Evolutionary conservation across 2,888 invertebrate species (phyloP), one percentile per base, ranked within the genome.

Genomic region (Eilema sororculum): DNA sequence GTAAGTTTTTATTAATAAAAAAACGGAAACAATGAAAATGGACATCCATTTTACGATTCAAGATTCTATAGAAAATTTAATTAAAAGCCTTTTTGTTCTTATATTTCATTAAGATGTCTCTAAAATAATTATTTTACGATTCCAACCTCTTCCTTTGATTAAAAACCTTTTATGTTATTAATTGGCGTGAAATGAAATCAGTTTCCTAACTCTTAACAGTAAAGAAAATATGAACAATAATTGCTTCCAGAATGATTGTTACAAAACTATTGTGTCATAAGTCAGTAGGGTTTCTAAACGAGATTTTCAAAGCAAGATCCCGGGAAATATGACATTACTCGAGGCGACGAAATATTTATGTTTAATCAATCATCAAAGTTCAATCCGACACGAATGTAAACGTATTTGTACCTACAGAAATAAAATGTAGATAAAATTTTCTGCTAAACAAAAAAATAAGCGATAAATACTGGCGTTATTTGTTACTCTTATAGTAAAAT

Each of bases 121-220:
- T 70, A 60, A 76, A 74, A 46, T 52, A 57, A 41, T 65, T 67
- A 64, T 65, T 70, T 67, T 63, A 64, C 62, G 67, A 64, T 58
- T 22, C 8, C 28, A 61, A 30, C 65, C 65, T 65, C n/a, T 16
- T 68, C 70, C 67, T 74, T 77, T 79, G 71, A 79, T 81, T 82
- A 81, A 80, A 80, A 84, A 79, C 74, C 75, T 78, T 79, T 85
- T 74, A 79, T 20, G 76, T 68, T 78, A 80, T 81, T 81, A 76
- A 81, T 82, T 80, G 75, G 71, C 65, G 61, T 69, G 37, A 68
- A 76, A 72, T 69, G 72, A 69, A 74, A 79, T 72, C 58, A 73
- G 58, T 58, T 25, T 8, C 58, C 6, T 58, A 3, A 58, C 58
- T 24, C 20, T 20, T 41, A 16, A 41, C 16, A 20, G 13, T 58